Evolutionary conservation across 2,113 vertebrate genomes (phyloP).

Genomic region (Odobenus rosmarus): DNA sequence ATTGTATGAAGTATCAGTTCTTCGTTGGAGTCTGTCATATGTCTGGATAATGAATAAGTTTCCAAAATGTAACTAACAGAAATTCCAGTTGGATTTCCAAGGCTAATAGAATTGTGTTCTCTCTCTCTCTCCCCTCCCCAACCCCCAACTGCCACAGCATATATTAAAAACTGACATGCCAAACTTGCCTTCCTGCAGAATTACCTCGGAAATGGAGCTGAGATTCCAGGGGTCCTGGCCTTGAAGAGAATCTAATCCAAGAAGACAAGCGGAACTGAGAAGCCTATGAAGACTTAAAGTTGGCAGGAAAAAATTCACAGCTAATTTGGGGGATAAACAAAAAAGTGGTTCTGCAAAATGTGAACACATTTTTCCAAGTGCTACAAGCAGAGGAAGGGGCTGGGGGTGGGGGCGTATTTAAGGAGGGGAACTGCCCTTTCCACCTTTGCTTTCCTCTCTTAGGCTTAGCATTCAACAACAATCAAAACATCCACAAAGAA

Average conservation of each 20-base stretch:
- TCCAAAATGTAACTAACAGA: conserved; percentile 23
- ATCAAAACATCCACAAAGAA: not conserved
- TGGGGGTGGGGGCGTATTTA: not conserved
- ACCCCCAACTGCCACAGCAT: not conserved
- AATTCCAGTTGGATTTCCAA: conserved; percentile 8
- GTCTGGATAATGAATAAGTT: conserved; percentile 21
- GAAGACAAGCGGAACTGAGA: conserved; percentile 26
- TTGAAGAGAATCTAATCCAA: conserved; percentile 51
- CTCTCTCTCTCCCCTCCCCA: no score
- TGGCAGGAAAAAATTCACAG: conserved; percentile 54
- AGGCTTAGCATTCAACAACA: not conserved
- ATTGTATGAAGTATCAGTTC: not conserved
- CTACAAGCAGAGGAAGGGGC: not conserved
- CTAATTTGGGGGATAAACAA: conserved; percentile 51
- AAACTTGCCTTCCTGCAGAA: conserved; percentile 57
- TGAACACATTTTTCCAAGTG: not conserved
- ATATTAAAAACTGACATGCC: not conserved
- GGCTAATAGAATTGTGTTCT: not conserved
- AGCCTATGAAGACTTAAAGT: not conserved
- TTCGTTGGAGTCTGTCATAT: not conserved
- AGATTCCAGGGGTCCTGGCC: conserved; percentile 45
- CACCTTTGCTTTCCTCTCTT: not conserved
- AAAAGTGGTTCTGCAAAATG: conserved; percentile 6
- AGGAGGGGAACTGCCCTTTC: not conserved
- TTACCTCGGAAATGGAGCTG: conserved; percentile 42